Base-by-base conservation (phyloP, 2,888 invertebrate genomes). In the Chelonus formosanus region DNA sequence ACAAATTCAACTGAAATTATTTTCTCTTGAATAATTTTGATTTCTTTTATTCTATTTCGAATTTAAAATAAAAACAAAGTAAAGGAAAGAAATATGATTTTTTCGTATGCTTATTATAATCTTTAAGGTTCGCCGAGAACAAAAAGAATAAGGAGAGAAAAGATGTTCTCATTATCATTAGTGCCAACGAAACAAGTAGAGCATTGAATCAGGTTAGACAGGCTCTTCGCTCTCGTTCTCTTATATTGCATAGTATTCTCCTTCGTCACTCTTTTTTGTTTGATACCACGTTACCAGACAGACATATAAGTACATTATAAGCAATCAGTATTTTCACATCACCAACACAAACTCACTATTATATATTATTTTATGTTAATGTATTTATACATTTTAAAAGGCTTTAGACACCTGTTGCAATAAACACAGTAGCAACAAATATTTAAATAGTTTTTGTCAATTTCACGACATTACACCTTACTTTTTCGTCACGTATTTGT, bases 131-230 rank as follows among this genome's bases (percentile, higher is more conserved):
- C 31, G 34, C 44, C 10, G 40, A 57, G 48, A 20, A 55, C 44
- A 53, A 50, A 59, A 44, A 20, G 48, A 52, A 56, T 35, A 52
- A 56, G 55, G 20, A 43, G 62, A 47, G 53, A 61, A 34, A 52
- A 47, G 48, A 31, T 36, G 54, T 40, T 3, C 50, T 68, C 59
- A 57, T 59, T 68, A 64, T 67, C 59, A 69, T 68, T 66, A 47
- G 64, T 72, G 71, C 65, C 72, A 65, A 58, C 67, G 52, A 68
- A 66, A 65, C 71, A 72, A 72, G 71, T 72, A 44, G 72, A 72
- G 70, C 71, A 65, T 71, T 64, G 70, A 72, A 72, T 70, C 70
- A 72, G 71, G 71, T 70, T 69, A 66, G 63, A 57, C 43, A 61
- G 65, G 48, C 58, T 66, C 58, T 48, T 50, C 31, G 47, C 58